Percentiles rank a stretch among this genome's conserved stretches.
Conservation (phyloP, 2,113 vertebrate species). For the Aepyceros melampus region DNA sequence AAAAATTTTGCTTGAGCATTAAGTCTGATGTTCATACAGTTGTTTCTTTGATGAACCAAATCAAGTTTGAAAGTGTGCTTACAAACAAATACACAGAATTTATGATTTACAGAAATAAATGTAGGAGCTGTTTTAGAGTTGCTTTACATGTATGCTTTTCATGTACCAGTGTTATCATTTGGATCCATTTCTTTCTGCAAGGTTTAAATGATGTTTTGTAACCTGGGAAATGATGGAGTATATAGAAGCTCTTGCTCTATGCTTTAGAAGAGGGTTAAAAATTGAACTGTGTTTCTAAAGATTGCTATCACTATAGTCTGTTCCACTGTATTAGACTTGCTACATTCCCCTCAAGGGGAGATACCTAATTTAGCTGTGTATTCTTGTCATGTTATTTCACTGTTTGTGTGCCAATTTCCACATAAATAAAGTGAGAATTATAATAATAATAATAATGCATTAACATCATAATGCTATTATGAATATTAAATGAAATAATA, state of each 20-base stretch:
- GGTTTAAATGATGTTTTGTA: neutral
- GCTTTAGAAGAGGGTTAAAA: neutral
- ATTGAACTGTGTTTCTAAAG: neutral
- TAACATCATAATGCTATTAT: neutral
- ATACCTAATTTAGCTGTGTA: neutral
- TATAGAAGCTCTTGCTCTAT: neutral
- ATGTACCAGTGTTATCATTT: neutral
- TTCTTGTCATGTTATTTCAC: neutral
- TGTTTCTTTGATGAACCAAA: neutral
- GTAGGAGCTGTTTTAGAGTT: neutral
- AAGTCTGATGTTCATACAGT: neutral
- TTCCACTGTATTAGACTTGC: neutral
- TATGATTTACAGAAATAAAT: neutral
- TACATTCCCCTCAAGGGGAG: neutral
- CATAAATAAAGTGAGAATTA: neutral
- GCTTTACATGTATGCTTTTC: neutral
- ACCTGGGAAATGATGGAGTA: neutral
- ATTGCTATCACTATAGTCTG: neutral
- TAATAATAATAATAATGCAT: neutral
- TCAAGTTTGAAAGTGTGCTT: neutral
- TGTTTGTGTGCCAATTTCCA: neutral
- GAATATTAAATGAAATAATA: neutral
- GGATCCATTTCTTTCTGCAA: neutral
- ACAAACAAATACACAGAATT: neutral
- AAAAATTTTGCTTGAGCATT: neutral